phyloP scores from a whole-genome alignment of 2,888 invertebrate genomes.

The Polyommatus iphigenia region DNA sequence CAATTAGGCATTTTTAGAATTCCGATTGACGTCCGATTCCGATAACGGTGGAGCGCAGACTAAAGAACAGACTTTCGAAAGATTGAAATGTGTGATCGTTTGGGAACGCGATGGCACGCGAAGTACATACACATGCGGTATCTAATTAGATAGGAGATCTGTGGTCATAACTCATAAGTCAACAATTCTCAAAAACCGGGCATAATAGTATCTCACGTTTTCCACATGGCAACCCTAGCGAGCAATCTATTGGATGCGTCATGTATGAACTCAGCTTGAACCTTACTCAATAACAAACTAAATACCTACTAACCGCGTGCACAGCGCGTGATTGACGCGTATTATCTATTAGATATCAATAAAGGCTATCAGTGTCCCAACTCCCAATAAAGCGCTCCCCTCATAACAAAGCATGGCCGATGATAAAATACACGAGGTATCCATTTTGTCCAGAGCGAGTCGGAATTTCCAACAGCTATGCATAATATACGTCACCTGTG shows the following conservation, averaged over 20 bases:
- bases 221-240: background rate
- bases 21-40: too few species aligned
- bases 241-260: constrained; percentile 14
- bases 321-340: background rate
- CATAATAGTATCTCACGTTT: background rate
- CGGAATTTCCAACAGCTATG: too few species aligned
- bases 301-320: background rate
- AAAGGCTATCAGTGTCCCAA: constrained; percentile 15
- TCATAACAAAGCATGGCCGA: background rate
- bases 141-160: too few species aligned
- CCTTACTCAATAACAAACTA: constrained; percentile 18
- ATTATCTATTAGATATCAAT: constrained; percentile 21
- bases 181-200: background rate
- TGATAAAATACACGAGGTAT: background rate
- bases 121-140: too few species aligned
- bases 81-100: too few species aligned
- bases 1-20: too few species aligned
- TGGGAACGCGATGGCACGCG: too few species aligned
- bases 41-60: too few species aligned
- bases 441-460: background rate
- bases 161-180: background rate
- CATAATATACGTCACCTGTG: too few species aligned
- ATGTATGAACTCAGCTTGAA: constrained; percentile 17
- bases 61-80: too few species aligned
- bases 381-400: background rate